phyloP scores from a whole-genome alignment of 2,113 vertebrate species.

The Lophura nycthemera region DNA sequence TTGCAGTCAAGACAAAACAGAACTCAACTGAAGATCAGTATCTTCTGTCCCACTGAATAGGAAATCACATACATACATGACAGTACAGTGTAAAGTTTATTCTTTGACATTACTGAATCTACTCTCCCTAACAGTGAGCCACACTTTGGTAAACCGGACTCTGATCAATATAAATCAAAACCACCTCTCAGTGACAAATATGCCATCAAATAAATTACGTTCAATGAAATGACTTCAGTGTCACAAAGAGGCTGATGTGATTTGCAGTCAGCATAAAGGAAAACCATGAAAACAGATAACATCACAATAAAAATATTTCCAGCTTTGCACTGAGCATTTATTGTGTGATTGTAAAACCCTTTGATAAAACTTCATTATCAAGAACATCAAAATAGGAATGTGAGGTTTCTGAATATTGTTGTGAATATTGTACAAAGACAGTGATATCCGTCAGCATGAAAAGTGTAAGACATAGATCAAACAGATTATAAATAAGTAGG shows the following conservation, averaged over 20 bases:
- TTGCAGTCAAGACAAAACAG: neutral
- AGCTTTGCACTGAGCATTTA: neutral
- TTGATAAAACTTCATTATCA: neutral
- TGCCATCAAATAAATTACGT: fast-evolving
- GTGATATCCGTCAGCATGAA: neutral
- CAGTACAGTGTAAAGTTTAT: neutral
- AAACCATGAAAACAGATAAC: neutral
- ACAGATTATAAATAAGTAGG: neutral
- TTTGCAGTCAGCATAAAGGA: neutral
- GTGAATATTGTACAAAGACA: neutral
- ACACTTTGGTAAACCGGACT: neutral
- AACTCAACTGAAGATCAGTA: neutral
- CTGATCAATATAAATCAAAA: neutral
- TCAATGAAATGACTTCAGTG: neutral
- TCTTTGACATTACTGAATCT: neutral
- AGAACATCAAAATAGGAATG: neutral
- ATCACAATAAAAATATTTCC: neutral
- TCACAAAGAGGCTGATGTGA: neutral
- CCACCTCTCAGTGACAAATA: neutral
- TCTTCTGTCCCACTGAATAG: neutral
- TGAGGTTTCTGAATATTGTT: neutral
- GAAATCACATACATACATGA: neutral
- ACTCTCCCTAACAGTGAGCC: fast-evolving
- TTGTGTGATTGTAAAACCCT: neutral
- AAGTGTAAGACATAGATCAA: neutral